phyloP scores from a whole-genome alignment of 1,140 invertebrate species.

The Zaprionus camerounensis region DNA sequence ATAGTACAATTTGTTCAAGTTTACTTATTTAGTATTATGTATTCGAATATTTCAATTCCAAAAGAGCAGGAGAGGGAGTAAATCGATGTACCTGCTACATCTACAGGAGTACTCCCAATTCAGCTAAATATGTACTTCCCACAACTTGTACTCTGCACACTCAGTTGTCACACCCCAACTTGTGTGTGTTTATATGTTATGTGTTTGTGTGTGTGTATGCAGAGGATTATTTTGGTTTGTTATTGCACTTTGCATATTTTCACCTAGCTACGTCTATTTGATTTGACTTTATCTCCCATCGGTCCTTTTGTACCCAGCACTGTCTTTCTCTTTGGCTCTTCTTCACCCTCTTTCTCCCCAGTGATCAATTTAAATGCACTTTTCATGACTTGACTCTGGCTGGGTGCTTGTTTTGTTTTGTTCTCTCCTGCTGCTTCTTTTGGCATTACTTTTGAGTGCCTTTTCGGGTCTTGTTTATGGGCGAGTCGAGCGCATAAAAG shows the following conservation, averaged over 20 bases:
- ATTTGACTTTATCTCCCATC: constrained; percentile 56
- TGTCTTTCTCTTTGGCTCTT: constrained; percentile 1
- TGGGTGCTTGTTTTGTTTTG: constrained; percentile 6
- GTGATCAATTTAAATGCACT: constrained; percentile 60
- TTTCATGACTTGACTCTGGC: constrained; percentile 35
- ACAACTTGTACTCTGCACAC: constrained; percentile 18
- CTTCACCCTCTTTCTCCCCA: background rate
- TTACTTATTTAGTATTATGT: too few species aligned
- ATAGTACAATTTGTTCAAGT: background rate
- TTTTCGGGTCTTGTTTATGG: constrained; percentile 63
- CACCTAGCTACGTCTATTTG: constrained; percentile 49
- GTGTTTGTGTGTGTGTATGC: constrained; percentile 27
- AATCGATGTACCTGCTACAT: background rate
- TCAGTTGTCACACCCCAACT: constrained; percentile 53
- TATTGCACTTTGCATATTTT: constrained; percentile 58
- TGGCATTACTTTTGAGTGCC: constrained; percentile 27
- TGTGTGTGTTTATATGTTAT: constrained; percentile 30
- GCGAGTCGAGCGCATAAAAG: constrained; percentile 54
- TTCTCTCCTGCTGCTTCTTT: background rate
- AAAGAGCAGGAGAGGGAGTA: too few species aligned
- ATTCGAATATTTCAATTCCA: too few species aligned
- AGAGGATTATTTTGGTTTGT: constrained; percentile 39
- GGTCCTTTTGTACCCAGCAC: constrained; percentile 26
- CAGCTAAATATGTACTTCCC: too few species aligned
- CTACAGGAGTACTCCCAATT: constrained; percentile 9